Conservation (phyloP, 2,113 vertebrate species). For the Hyperoodon ampullatus region DNA sequence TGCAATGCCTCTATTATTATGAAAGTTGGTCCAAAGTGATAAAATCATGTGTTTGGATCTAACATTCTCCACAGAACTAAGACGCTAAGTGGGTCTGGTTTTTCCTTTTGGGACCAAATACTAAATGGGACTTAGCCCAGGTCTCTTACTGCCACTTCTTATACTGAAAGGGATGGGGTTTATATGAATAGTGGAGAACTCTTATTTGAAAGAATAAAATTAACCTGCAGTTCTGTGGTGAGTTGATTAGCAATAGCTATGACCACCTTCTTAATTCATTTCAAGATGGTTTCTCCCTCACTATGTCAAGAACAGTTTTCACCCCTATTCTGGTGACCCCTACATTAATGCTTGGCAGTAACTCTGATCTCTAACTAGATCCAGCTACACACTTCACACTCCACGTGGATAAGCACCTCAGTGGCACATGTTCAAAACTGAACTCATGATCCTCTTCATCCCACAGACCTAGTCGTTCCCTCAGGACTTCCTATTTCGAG, state of each 20-base stretch:
- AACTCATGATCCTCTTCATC: background rate
- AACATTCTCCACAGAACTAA: background rate
- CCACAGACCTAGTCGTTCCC: background rate
- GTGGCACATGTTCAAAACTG: background rate
- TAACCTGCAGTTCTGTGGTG: background rate
- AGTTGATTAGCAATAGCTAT: background rate
- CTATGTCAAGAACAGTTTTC: background rate
- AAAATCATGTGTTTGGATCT: background rate
- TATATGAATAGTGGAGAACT: background rate
- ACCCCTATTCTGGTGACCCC: background rate
- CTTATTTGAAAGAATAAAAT: constrained; percentile 46
- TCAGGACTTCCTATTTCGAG: background rate
- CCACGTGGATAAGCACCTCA: background rate
- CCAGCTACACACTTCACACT: background rate
- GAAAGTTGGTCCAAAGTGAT: background rate
- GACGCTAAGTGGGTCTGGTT: background rate
- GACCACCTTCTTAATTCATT: background rate
- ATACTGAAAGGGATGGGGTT: background rate
- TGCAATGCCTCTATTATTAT: background rate
- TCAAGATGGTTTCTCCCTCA: background rate
- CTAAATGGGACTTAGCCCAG: background rate
- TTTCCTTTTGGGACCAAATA: background rate
- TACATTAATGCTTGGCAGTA: background rate
- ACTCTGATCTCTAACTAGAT: background rate
- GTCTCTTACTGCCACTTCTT: background rate